Conservation (phyloP, 2,113 vertebrate genomes). For the Pyxicephalus adspersus region DNA sequence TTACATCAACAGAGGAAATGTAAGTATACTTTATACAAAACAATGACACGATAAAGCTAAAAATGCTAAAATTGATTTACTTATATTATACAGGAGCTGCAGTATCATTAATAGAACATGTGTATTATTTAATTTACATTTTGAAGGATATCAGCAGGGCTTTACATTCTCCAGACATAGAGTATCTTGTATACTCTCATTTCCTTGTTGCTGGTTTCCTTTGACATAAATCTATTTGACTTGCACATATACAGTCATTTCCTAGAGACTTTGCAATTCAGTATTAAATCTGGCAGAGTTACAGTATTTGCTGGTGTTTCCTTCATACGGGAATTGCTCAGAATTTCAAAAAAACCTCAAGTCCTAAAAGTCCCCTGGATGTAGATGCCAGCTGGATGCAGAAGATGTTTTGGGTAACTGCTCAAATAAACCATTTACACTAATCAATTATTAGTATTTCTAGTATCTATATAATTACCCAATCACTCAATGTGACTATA, state of each 20-base stretch:
- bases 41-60: too few species aligned
- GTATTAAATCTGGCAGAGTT: constrained; percentile 34
- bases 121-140: background rate
- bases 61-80: too few species aligned
- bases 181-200: background rate
- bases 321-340: constrained; percentile 8
- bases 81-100: too few species aligned
- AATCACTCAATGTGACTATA: too few species aligned
- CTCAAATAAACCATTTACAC: background rate
- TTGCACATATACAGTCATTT: constrained; percentile 50
- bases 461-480: too few species aligned
- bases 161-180: background rate
- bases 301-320: constrained; percentile 15
- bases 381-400: background rate
- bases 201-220: constrained; percentile 16
- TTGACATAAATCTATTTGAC: constrained; percentile 41
- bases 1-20: constrained; percentile 95
- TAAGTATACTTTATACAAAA: constrained; percentile 74
- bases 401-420: background rate
- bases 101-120: background rate
- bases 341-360: background rate
- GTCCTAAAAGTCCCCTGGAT: background rate
- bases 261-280: constrained; percentile 46
- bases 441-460: constrained; percentile 13
- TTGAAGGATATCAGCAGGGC: background rate